Evolutionary conservation across 2,888 invertebrate species (phyloP).

Genomic region (Zygaena filipendulae): DNA sequence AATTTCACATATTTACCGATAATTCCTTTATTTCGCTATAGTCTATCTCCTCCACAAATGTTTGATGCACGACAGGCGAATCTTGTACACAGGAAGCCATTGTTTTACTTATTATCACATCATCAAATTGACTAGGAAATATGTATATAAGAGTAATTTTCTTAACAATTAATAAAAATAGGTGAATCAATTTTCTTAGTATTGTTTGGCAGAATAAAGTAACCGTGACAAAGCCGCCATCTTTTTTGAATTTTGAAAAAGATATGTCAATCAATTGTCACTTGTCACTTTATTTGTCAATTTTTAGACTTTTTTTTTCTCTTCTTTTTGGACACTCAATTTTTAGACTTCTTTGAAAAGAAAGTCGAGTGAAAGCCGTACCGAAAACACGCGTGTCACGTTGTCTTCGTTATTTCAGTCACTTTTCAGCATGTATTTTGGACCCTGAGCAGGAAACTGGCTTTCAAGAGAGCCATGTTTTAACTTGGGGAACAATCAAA

Average conservation of each 20-base stretch:
- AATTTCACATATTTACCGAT: slow-evolving; percentile 63
- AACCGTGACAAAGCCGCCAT: slow-evolving; percentile 67
- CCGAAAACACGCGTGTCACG: too few species aligned
- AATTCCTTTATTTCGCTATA: slow-evolving; percentile 79
- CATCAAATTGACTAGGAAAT: slow-evolving; percentile 50
- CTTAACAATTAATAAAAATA: slow-evolving; percentile 36
- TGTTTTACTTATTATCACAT: slow-evolving; percentile 62
- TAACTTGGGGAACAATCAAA: too few species aligned
- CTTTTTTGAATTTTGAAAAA: slow-evolving; percentile 56
- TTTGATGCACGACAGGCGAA: slow-evolving; percentile 55
- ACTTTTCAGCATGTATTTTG: too few species aligned
- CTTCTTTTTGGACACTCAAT: too few species aligned
- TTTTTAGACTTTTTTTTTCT: too few species aligned
- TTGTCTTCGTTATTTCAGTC: too few species aligned
- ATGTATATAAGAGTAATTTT: slow-evolving; percentile 22
- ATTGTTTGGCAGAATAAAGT: slow-evolving; percentile 63
- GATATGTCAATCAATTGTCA: slow-evolving; percentile 24
- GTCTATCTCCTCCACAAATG: slow-evolving; percentile 82
- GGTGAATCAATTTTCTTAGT: slow-evolving; percentile 49
- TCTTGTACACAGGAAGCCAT: slow-evolving; percentile 67
- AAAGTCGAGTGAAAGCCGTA: too few species aligned
- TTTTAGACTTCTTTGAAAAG: too few species aligned
- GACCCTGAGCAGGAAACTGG: too few species aligned
- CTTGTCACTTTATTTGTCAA: too few species aligned
- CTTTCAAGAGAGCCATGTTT: too few species aligned